Conservation (phyloP, 2,797 vertebrate genomes). For the Hyperoplus immaculatus region DNA sequence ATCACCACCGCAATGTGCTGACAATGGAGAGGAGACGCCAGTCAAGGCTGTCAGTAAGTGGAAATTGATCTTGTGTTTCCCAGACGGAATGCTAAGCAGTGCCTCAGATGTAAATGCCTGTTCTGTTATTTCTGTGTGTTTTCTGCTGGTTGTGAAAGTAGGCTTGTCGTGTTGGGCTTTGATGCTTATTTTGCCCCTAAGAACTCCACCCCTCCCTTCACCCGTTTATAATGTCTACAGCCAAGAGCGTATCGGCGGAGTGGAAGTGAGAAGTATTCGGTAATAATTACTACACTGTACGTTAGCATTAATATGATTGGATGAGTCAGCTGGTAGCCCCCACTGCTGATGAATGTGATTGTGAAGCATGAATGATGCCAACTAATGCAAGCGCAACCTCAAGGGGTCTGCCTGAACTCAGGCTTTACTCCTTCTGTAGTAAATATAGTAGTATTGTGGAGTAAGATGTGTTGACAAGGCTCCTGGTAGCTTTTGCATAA, state of each 20-base stretch:
- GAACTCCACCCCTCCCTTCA: neutral
- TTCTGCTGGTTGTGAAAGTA: slow-evolving; percentile 9
- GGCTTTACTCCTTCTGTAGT: neutral
- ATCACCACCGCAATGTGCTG: slow-evolving; percentile 39
- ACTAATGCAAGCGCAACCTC: neutral
- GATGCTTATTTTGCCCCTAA: neutral
- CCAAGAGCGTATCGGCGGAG: neutral
- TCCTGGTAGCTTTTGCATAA: neutral
- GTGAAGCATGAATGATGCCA: neutral
- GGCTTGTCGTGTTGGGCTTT: neutral
- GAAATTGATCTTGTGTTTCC: slow-evolving; percentile 21
- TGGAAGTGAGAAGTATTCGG: neutral
- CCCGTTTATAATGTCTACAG: slow-evolving; percentile 27
- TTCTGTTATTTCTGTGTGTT: neutral
- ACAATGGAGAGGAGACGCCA: slow-evolving; percentile 38
- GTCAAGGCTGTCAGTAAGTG: slow-evolving; percentile 19
- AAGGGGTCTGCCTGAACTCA: neutral
- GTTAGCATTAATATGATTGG: neutral
- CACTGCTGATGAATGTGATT: slow-evolving; percentile 5
- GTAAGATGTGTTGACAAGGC: neutral
- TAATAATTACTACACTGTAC: neutral
- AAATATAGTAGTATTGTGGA: too few relatives aligned
- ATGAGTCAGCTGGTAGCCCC: neutral
- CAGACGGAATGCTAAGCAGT: slow-evolving; percentile 10
- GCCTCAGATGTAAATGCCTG: slow-evolving; percentile 19